Evolutionary conservation across 2,888 invertebrate genomes (phyloP), one percentile per base, ranked within the genome.

Genomic region (Cryptophagus acutangulus): DNA sequence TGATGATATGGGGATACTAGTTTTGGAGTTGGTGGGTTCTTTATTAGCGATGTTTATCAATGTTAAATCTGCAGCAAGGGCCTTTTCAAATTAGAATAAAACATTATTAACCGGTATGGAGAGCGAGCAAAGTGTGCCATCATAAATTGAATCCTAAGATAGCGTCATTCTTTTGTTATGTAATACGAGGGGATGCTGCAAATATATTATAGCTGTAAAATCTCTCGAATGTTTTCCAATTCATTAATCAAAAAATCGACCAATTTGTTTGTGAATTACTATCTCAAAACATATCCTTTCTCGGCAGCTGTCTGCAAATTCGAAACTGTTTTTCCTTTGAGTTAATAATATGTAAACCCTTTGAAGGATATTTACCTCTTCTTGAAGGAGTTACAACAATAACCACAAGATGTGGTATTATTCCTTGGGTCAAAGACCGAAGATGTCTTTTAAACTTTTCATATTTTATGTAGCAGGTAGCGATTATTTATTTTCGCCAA

Each of bases 121-220:
- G 43, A 47, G n/a, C n/a, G n/a, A n/a, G n/a, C n/a, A n/a, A n/a
- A 49, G 49, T 45, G 49, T 49, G 47, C 47, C 48, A 35, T 38
- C n/a, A n/a, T n/a, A n/a, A n/a, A n/a, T n/a, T n/a, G 45, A 46
- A 45, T 42, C 40, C 40, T 39, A 51, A 53, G 51, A 51, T 51
- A 51, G 48, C 46, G 41, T 44, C 33, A 41, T 42, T 45, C 43
- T 38, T 48, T 53, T 53, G 53, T 51, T 45, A 43, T 25, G 30
- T 35, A n/a, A n/a, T n/a, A n/a, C n/a, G 26, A n/a, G n/a, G 26
- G 9, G n/a, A 3, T 3, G 3, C 3, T 26, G n/a, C 9, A n/a
- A 26, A 13, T 26, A 34, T n/a, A 17, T n/a, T 9, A n/a, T 13
- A 26, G 26, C n/a, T 26, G 26, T 26, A 26, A n/a, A 24, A 24